Evolutionary conservation across 30 jellyfish, hydroid and myxozoan species (phyloP).

Genomic region (Aurelia sp.): DNA sequence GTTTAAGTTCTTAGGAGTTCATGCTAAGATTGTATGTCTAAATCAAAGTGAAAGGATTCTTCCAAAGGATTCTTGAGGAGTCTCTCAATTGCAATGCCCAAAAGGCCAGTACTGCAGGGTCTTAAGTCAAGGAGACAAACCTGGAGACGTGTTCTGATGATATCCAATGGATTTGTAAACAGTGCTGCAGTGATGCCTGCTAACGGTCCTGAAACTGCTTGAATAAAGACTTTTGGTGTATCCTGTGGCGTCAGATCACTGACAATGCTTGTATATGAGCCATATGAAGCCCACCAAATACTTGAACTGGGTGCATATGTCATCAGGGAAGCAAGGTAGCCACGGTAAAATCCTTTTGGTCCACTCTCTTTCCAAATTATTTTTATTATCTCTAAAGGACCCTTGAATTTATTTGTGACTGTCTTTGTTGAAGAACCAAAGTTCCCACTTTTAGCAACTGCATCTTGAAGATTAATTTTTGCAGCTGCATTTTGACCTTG

Average conservation of each 20-base stretch:
- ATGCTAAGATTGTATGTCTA: no score
- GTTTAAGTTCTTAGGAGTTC: no score
- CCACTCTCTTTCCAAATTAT: slow-evolving; percentile 81
- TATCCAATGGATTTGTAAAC: slow-evolving; percentile 91
- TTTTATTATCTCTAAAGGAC: slow-evolving; percentile 59
- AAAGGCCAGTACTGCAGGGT: neutral
- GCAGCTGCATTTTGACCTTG: slow-evolving; percentile 71
- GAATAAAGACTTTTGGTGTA: slow-evolving; percentile 79
- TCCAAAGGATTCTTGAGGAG: no score
- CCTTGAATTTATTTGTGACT: neutral
- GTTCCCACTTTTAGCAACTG: no score
- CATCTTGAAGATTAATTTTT: no score
- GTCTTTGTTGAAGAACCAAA: no score
- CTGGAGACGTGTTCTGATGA: slow-evolving; percentile 94
- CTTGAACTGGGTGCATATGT: slow-evolving; percentile 97
- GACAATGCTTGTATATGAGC: slow-evolving; percentile 67
- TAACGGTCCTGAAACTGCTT: slow-evolving; percentile 86
- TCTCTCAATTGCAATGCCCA: no score
- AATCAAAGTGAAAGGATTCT: no score
- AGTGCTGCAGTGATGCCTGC: slow-evolving; percentile 89
- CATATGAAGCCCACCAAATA: slow-evolving; percentile 98
- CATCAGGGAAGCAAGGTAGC: slow-evolving; percentile 92
- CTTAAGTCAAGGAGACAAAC: slow-evolving; percentile 25
- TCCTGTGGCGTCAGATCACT: slow-evolving; percentile 72
- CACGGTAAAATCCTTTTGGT: slow-evolving; percentile 88